Conservation (phyloP, 2,888 invertebrate species). For the Chrysomela aeneicollis region DNA sequence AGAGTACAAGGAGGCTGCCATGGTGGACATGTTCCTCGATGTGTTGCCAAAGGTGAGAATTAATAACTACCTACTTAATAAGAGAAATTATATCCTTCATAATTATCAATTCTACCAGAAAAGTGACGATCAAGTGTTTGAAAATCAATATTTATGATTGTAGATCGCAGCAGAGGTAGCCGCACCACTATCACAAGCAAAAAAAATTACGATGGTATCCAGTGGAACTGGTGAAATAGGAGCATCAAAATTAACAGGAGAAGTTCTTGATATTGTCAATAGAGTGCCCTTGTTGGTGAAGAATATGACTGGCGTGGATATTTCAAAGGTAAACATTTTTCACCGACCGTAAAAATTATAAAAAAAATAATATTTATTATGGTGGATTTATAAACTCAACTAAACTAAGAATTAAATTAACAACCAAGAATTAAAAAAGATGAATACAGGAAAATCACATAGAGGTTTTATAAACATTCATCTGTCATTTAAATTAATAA, state of each 20-base stretch:
- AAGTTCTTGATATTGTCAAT: conserved; percentile 91
- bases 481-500: no score
- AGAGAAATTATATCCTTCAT: no score
- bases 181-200: conserved; percentile 91
- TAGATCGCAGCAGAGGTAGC: conserved; percentile 97
- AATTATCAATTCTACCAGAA: neutral
- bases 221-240: conserved; percentile 91
- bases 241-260: conserved; percentile 92
- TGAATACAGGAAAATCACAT: no score
- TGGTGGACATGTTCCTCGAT: conserved; percentile 96
- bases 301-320: conserved; percentile 92
- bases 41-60: conserved; percentile 86
- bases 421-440: no score
- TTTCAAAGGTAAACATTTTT: conserved; percentile 74
- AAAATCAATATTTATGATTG: conserved; percentile 28
- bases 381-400: no score
- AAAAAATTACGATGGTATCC: conserved; percentile 96
- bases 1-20: conserved; percentile 94
- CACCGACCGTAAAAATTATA: no score
- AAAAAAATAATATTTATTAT: no score
- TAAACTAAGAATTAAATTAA: no score
- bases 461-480: no score
- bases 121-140: neutral
- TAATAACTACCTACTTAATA: no score
- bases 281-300: conserved; percentile 92